Percentiles rank a stretch among this genome's conserved stretches.
Conservation (phyloP, 2,797 vertebrate species). For the Pitangus sulphuratus region DNA sequence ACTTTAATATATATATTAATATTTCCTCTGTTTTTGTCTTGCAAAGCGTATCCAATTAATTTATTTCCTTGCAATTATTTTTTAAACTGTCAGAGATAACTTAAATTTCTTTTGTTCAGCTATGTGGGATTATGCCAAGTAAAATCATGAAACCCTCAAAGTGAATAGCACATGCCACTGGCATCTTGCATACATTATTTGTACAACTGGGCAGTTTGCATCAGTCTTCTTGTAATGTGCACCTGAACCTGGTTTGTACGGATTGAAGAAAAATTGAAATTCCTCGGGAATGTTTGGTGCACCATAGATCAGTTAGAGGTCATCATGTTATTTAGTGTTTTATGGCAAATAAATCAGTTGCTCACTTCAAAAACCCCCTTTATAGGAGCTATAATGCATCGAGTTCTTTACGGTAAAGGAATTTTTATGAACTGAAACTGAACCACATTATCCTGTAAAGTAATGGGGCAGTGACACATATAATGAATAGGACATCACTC, state of each 20-base stretch:
- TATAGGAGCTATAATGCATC: not conserved
- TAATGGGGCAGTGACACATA: not conserved
- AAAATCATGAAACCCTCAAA: not conserved
- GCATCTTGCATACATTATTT: not conserved
- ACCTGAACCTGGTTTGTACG: not conserved
- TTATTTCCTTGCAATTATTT: not conserved
- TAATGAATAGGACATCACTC: not conserved
- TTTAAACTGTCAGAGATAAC: not conserved
- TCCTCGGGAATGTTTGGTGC: not conserved
- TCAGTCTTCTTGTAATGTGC: not conserved
- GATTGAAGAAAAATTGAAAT: constrained; percentile 24
- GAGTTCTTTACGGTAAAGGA: constrained; percentile 42
- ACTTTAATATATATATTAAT: not conserved
- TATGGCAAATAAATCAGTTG: constrained; percentile 53
- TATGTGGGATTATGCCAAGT: not conserved
- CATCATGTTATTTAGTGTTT: constrained; percentile 51
- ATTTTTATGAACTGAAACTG: constrained; percentile 67
- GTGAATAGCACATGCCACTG: not conserved
- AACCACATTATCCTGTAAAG: constrained; percentile 37
- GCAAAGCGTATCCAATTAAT: not conserved
- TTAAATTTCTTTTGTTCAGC: not conserved
- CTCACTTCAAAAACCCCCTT: constrained; percentile 6
- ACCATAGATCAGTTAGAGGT: constrained; percentile 49
- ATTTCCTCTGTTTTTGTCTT: not conserved
- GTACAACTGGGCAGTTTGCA: not conserved